phyloP scores from a whole-genome alignment of 2,113 vertebrate species.

The Bubo scandiacus region DNA sequence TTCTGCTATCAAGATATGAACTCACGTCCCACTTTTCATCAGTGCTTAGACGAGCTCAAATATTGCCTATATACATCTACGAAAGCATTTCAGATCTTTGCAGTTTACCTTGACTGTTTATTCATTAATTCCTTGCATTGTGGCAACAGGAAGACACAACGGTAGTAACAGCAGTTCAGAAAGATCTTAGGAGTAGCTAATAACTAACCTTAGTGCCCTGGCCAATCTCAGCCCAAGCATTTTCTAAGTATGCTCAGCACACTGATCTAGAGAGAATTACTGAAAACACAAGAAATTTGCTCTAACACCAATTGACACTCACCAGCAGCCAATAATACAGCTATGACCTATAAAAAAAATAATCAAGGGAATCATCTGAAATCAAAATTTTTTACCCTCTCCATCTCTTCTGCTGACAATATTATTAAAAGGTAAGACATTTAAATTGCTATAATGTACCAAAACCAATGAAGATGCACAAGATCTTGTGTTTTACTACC shows the following conservation, averaged over 20 bases:
- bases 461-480: neutral
- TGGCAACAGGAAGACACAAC: neutral
- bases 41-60: neutral
- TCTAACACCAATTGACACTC: neutral
- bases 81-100: neutral
- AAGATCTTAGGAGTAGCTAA: neutral
- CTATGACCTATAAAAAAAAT: neutral
- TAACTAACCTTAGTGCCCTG: neutral
- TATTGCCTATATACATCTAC: accelerated
- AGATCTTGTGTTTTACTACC: neutral
- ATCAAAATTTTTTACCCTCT: neutral
- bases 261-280: neutral
- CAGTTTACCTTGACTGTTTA: neutral
- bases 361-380: neutral
- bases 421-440: neutral
- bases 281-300: neutral
- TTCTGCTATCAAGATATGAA: neutral
- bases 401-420: neutral
- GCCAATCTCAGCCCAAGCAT: neutral
- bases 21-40: neutral
- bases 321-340: neutral
- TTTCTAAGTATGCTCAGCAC: neutral
- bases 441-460: neutral
- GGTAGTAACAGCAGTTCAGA: neutral
- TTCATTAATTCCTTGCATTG: neutral